These are phyloP conservation scores for Dicentrarchus labrax DNA, from an alignment of 2,113 vertebrate species.

Conservation along the genomic window DNA sequence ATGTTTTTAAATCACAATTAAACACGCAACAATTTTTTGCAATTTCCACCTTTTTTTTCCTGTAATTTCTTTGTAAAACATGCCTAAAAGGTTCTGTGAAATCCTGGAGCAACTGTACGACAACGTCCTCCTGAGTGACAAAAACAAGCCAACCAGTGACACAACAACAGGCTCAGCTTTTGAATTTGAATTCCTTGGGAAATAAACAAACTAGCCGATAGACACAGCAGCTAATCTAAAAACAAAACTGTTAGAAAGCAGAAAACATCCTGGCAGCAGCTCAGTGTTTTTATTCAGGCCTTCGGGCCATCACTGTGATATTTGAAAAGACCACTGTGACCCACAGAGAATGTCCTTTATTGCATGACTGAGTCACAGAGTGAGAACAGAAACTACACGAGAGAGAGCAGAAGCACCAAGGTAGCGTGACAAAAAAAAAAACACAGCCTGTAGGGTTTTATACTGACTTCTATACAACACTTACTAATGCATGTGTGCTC, in stretches of 20 bases:
- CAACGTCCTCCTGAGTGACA: too few relatives aligned
- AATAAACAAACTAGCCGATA: too few relatives aligned
- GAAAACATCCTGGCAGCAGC: neutral
- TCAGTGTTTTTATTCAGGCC: neutral
- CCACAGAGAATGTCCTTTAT: neutral
- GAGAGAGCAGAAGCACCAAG: neutral
- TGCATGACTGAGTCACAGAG: slow-evolving; percentile 15
- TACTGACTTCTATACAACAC: neutral
- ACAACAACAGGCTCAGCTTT: too few relatives aligned
- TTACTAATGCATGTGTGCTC: neutral
- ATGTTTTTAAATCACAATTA: too few relatives aligned
- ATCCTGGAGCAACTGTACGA: too few relatives aligned
- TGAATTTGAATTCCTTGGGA: too few relatives aligned
- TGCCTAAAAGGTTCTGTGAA: too few relatives aligned
- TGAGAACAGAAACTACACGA: neutral
- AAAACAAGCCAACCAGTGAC: too few relatives aligned
- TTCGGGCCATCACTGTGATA: neutral
- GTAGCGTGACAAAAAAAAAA: neutral
- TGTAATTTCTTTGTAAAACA: too few relatives aligned
- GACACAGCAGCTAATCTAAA: neutral
- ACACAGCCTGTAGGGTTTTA: slow-evolving; percentile 1
- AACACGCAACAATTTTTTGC: too few relatives aligned
- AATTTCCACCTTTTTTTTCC: too few relatives aligned
- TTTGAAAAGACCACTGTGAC: slow-evolving; percentile 23
- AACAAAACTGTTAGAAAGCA: neutral